phyloP scores from a whole-genome alignment of 2,113 vertebrate genomes.

The Triplophysa tibetana region DNA sequence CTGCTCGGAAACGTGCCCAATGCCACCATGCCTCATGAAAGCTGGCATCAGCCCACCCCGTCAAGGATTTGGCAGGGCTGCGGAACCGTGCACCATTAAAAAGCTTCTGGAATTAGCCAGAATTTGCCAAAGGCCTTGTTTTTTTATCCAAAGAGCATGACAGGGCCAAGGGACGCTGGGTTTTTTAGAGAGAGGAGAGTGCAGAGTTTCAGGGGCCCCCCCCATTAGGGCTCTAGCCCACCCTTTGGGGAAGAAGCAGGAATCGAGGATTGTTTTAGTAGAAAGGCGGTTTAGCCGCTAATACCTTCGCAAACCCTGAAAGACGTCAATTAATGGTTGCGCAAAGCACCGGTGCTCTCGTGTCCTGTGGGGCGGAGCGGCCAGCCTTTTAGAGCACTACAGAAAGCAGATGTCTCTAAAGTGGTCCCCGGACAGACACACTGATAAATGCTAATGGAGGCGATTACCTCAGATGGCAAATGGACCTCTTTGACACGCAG shows the following conservation, averaged over 20 bases:
- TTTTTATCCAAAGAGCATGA: conserved; percentile 28
- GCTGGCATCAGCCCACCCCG: conserved; percentile 58
- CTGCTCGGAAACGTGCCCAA: conserved; percentile 64
- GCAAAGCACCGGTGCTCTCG: conserved; percentile 48
- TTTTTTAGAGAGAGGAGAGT: conserved; percentile 38
- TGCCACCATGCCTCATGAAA: conserved; percentile 62
- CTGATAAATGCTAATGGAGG: conserved; percentile 77
- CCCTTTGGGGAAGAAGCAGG: conserved; percentile 29
- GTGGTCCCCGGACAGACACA: conserved; percentile 67
- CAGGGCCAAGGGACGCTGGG: conserved; percentile 31
- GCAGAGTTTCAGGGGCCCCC: conserved; percentile 29
- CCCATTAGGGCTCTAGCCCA: conserved; percentile 20
- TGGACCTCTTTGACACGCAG: conserved; percentile 62
- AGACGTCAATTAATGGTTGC: conserved; percentile 69
- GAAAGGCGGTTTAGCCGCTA: conserved; percentile 62
- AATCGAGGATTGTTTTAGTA: conserved; percentile 36
- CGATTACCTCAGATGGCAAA: conserved; percentile 74
- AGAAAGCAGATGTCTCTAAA: conserved; percentile 73
- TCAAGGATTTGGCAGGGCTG: conserved; percentile 62
- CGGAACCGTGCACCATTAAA: conserved; percentile 45
- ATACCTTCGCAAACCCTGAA: conserved; percentile 56
- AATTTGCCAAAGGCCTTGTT: conserved; percentile 40
- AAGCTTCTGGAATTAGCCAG: conserved; percentile 51
- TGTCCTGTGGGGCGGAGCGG: conserved; percentile 59
- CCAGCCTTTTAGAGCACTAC: conserved; percentile 67